Evolutionary conservation across 2,113 vertebrate genomes (phyloP), one percentile per base, ranked within the genome.

Genomic region (Phycodurus eques): DNA sequence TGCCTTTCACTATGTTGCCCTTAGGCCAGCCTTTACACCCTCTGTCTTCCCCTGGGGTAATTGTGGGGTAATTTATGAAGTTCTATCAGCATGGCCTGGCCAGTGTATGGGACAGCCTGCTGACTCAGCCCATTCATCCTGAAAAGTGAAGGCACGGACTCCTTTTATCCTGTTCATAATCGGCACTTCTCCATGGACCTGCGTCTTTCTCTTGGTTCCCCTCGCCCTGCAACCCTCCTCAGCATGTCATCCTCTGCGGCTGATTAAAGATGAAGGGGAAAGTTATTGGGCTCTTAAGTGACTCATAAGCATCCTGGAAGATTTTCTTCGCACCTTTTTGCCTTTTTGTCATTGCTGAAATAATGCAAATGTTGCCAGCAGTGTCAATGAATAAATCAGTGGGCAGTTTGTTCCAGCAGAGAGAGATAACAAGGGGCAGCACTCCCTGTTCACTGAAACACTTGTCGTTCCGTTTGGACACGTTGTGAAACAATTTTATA

Each of bases 201-300:
- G 66, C 22, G 56, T 67, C 75, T 73, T 78, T 80, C 77, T 72
- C 75, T 63, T 63, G 44, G 11, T 77, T 70, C 65, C 78, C 63
- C 76, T 78, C 33, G 81, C 87, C 84, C 88, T 67, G 81, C 80
- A 83, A 83, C 78, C 71, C 71, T 73, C 80, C 85, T 73, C 87
- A 82, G 85, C 87, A 83, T 85, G 87, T 64, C 43, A 71, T 78
- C 83, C 82, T 81, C 77, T 80, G 70, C 39, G 71, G 81, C 78
- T 31, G 75, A 87, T 88, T 87, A 83, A 79, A 91, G 80, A 88
- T 85, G 88, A 89, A 89, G 90, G 91, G 81, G 92, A 93, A 93
- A 93, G 92, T 93, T 92, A 93, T 91, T 90, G 88, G 88, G 87
- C 90, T 92, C 87, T 90, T 93, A 91, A 93, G 91, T 91, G 88